Conservation (phyloP, 2,888 invertebrate species). For the Caenorhabditis sp. region DNA sequence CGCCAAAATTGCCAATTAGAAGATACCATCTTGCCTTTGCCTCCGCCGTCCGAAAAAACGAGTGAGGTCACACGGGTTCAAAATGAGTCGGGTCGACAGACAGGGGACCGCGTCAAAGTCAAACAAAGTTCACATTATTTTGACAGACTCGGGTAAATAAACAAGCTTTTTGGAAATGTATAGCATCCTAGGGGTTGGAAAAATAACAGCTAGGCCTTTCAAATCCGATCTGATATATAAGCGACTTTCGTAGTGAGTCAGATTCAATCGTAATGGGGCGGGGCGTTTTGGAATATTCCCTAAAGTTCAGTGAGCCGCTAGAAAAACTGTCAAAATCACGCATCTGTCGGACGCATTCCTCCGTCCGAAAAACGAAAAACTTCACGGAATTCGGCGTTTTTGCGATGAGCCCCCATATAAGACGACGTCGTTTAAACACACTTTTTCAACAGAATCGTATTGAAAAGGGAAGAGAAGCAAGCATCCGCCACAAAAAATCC, state of each 20-base stretch:
- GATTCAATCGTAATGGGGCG: conserved; percentile 7
- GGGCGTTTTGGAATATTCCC: conserved; percentile 2
- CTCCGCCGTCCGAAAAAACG: too few relatives aligned
- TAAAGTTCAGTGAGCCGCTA: conserved; percentile 27
- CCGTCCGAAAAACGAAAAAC: conserved; percentile 26
- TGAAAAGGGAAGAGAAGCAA: conserved; percentile 37
- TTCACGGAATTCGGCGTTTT: not conserved
- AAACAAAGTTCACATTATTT: too few relatives aligned
- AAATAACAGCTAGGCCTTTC: too few relatives aligned
- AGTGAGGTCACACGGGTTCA: conserved; percentile 3
- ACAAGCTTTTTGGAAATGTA: conserved; percentile 23
- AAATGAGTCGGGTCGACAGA: conserved; percentile 10
- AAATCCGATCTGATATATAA: conserved; percentile 21
- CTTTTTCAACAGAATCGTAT: conserved; percentile 44
- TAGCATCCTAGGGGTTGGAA: too few relatives aligned
- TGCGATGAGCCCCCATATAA: conserved; percentile 12
- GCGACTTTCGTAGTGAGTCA: conserved; percentile 36
- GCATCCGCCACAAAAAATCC: conserved; percentile 40
- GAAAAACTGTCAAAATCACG: conserved; percentile 45
- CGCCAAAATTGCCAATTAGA: conserved; percentile 41
- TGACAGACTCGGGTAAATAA: too few relatives aligned
- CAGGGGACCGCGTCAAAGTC: not conserved
- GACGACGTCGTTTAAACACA: conserved; percentile 35
- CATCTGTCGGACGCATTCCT: conserved; percentile 35
- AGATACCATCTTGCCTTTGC: conserved; percentile 42